Evolutionary conservation across 2,888 invertebrate species (phyloP).

Genomic region (Meghimatium bilineatum): DNA sequence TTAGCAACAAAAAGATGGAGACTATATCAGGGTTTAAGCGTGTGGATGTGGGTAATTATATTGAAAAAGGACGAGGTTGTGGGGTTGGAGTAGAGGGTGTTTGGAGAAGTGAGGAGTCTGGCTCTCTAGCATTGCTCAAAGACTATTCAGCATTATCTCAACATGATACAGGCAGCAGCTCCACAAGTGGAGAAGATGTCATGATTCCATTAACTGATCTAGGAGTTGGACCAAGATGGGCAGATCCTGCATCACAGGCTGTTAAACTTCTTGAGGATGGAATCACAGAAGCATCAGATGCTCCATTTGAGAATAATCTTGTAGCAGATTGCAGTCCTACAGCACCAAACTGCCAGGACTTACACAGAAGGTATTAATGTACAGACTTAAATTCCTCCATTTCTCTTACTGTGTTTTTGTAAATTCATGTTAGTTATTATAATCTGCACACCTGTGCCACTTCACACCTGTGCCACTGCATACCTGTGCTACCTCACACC

Average conservation of each 20-base stretch:
- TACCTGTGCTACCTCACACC: too few relatives aligned
- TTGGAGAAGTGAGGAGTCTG: slow-evolving; percentile 21
- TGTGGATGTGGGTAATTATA: slow-evolving; percentile 25
- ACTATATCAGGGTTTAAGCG: slow-evolving; percentile 15
- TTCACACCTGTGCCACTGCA: too few relatives aligned
- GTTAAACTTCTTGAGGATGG: slow-evolving; percentile 83
- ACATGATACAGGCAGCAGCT: slow-evolving; percentile 48
- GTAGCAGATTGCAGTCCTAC: slow-evolving; percentile 65
- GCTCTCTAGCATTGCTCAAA: neutral
- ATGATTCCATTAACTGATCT: slow-evolving; percentile 7
- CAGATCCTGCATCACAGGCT: slow-evolving; percentile 74
- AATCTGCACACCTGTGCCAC: too few relatives aligned
- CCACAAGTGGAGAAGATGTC: slow-evolving; percentile 16
- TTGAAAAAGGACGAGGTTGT: slow-evolving; percentile 7
- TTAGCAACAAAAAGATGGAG: slow-evolving; percentile 17
- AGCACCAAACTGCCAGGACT: slow-evolving; percentile 49
- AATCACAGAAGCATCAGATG: slow-evolving; percentile 53
- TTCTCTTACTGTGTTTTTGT: neutral
- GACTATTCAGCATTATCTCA: slow-evolving; percentile 44
- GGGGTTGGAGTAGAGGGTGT: slow-evolving; percentile 13
- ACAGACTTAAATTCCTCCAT: neutral
- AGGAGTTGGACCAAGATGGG: slow-evolving; percentile 69
- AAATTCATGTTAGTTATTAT: too few relatives aligned
- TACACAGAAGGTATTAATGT: slow-evolving; percentile 42
- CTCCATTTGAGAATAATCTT: slow-evolving; percentile 57